phyloP scores from a whole-genome alignment of 2,113 vertebrate species.

The Catharus bicknelli region DNA sequence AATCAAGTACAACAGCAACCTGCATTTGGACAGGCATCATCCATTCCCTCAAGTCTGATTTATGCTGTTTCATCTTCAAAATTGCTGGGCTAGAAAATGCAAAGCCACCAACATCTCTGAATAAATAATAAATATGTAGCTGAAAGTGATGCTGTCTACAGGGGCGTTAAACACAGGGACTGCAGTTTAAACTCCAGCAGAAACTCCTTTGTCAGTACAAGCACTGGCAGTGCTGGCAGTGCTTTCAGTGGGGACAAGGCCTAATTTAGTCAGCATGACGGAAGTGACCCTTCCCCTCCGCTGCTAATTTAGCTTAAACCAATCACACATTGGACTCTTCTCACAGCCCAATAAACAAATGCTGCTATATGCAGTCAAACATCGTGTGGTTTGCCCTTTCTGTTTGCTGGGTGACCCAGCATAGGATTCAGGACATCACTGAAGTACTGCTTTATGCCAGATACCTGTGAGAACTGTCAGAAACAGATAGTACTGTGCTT shows the following conservation, averaged over 20 bases:
- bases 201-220: neutral
- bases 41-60: neutral
- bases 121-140: fast-evolving
- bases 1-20: neutral
- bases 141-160: neutral
- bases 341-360: neutral
- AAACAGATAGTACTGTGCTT: neutral
- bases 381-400: neutral
- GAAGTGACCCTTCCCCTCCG: neutral
- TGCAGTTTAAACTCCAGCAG: neutral
- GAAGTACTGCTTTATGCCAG: neutral
- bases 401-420: neutral
- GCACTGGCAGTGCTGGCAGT: fast-evolving
- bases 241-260: neutral
- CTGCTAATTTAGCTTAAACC: neutral
- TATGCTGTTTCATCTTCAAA: neutral
- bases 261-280: neutral
- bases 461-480: neutral
- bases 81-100: neutral
- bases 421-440: neutral
- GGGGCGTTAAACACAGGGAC: neutral
- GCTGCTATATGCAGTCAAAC: neutral
- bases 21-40: neutral
- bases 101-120: neutral
- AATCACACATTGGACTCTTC: neutral